A percentile compares a stretch with the other conserved stretches of the same genome.
phyloP scores from a whole-genome alignment of 37 sponge, comb jelly and placozoan species.

The Spongilla lacustris region DNA sequence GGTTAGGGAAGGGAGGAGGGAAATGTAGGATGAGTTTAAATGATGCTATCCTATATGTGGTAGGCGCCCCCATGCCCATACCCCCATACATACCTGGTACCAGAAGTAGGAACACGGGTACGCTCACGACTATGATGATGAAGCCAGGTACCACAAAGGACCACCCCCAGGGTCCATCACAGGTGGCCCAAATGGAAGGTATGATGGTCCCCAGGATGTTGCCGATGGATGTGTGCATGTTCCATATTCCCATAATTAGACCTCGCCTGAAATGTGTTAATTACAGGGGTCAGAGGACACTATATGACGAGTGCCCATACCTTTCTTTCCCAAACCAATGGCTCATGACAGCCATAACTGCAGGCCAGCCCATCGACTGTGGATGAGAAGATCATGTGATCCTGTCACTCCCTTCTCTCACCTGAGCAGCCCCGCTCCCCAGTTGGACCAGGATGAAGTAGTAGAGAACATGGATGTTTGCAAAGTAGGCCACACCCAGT shows the following conservation, averaged over 20 bases:
- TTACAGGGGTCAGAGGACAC: too few species aligned
- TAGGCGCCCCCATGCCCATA: background rate
- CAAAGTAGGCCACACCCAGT: constrained; percentile 87
- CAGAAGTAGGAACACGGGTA: constrained; percentile 58
- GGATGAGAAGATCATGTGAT: background rate
- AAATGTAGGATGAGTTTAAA: background rate
- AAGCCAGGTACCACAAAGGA: constrained; percentile 76
- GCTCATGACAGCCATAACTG: constrained; percentile 85
- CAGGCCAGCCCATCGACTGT: constrained; percentile 94
- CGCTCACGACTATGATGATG: constrained; percentile 47
- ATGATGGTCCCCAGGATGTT: constrained; percentile 92
- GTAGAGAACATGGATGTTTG: constrained; percentile 71
- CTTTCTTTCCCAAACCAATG: constrained; percentile 81
- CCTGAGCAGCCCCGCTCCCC: constrained; percentile 65
- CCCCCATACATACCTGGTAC: constrained; percentile 2
- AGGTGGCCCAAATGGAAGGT: constrained; percentile 78
- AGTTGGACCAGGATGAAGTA: constrained; percentile 91
- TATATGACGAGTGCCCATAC: background rate
- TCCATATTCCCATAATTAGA: constrained; percentile 95
- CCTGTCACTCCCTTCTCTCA: background rate
- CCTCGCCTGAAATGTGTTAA: constrained; percentile 73
- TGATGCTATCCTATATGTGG: too few species aligned
- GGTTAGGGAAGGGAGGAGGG: background rate
- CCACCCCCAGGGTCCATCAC: constrained; percentile 54
- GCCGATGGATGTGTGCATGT: constrained; percentile 89